Base-by-base conservation (phyloP, 2,113 vertebrate species). In the Cottus gobio region DNA sequence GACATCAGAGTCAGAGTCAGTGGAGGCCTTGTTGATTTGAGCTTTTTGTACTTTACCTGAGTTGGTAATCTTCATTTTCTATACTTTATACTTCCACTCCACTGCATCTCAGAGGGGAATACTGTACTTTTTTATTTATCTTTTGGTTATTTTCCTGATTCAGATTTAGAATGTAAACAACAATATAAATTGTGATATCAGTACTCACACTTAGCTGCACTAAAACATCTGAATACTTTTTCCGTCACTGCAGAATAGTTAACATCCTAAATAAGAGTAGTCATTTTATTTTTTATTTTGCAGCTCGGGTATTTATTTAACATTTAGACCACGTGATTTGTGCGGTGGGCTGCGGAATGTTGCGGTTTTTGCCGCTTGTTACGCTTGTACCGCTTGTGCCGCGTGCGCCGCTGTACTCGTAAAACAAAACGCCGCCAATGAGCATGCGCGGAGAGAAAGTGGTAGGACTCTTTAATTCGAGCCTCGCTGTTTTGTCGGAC, bases 381-480 rank as follows among this genome's bases (percentile, higher is more conserved):
- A n/a, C 39, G 39, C 39, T 42, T 12, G 11, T 15, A 3, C 42
- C 42, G 42, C 13, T 44, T 44, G 4, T 15, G 6, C 39, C 39
- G 39, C 11, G 42, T 4, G 37, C 36, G 74, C 26, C 54, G 54
- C 65, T 61, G n/a, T 39, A 36, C 37, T 70, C 39, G 3, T 37
- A 65, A 71, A 69, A 56, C 0, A 44, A 44, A 15, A 65, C 20
- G n/a, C 31, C 6, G 5, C 1, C 7, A 87, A 0, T 62, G 74
- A 15, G 84, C 91, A 85, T 90, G 91, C 82, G 86, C 83, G 5
- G 7, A 68, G 24, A 48, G 54, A 75, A 80, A 75, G 63, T 1
- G 50, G 28, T 39, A 8, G 67, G 64, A 28, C 18, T 64, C 34
- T 76, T 89, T 77, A 44, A 77, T 90, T 73, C 83, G 7, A 0